Evolutionary conservation across 2,113 vertebrate genomes (phyloP).

Genomic region (Corythornis cristatus): DNA sequence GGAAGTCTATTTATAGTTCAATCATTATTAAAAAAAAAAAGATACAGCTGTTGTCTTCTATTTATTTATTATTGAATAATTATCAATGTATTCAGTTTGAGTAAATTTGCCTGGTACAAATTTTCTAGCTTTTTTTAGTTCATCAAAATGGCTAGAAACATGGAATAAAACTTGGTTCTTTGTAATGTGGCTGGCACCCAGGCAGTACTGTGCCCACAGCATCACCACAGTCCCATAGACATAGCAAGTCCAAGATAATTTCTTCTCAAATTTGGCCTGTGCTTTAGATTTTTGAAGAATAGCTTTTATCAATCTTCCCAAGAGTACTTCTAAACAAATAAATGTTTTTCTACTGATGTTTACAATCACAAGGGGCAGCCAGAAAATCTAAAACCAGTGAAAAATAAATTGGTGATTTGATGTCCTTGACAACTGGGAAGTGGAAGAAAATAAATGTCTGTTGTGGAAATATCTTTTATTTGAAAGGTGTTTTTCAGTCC

Average conservation of each 20-base stretch:
- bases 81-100: not conserved
- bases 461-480: conserved; percentile 21
- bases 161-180: not conserved
- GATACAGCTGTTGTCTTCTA: not conserved
- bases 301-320: not conserved
- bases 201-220: not conserved
- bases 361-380: conserved; percentile 14
- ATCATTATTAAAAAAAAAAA: not conserved
- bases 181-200: not conserved
- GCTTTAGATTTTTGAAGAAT: conserved; percentile 6
- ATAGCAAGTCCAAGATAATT: not conserved
- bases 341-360: not conserved
- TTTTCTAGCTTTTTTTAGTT: not conserved
- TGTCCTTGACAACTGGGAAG: conserved; percentile 3
- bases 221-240: not conserved
- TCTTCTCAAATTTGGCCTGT: not conserved
- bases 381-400: conserved; percentile 2
- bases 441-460: conserved; percentile 9
- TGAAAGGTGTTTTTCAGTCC: not conserved
- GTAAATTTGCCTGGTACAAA: not conserved
- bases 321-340: conserved; percentile 29
- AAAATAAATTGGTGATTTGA: not conserved
- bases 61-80: not conserved
- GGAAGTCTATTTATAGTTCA: not conserved
- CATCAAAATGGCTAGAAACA: not conserved